Evolutionary conservation across 2,797 vertebrate species (phyloP).

Genomic region (Luscinia megarhynchos): DNA sequence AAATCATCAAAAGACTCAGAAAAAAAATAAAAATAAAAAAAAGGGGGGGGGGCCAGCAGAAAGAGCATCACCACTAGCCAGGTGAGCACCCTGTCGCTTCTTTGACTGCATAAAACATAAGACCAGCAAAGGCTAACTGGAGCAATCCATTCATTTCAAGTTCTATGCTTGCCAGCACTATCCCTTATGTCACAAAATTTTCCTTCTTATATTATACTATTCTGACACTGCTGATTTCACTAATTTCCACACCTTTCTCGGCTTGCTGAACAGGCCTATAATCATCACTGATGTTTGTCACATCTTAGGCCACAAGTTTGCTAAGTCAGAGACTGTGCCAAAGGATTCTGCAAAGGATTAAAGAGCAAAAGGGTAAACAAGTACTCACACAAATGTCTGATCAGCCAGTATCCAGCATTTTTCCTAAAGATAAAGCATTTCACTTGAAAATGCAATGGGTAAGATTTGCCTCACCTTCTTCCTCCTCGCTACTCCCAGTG

Average conservation of each 20-base stretch:
- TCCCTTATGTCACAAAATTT: neutral
- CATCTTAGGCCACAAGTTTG: neutral
- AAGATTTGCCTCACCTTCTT: slow-evolving; percentile 82
- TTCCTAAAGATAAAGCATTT: neutral
- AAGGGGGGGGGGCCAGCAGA: neutral
- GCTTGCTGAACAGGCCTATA: neutral
- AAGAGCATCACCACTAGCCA: neutral
- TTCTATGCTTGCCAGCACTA: neutral
- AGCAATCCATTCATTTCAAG: neutral
- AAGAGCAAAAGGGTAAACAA: neutral
- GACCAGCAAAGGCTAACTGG: neutral
- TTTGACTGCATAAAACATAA: neutral
- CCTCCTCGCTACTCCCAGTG: slow-evolving; percentile 81
- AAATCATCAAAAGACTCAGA: neutral
- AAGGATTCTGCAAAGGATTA: neutral
- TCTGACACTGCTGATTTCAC: neutral
- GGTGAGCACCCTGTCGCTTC: neutral
- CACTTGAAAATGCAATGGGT: neutral
- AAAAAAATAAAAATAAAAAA: neutral
- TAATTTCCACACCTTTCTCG: neutral
- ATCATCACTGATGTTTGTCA: neutral
- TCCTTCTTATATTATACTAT: neutral
- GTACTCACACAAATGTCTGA: neutral
- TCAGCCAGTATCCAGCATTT: neutral
- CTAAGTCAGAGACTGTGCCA: neutral